Conservation (phyloP, 2,113 vertebrate species). For the Ariopsis seemanni region DNA sequence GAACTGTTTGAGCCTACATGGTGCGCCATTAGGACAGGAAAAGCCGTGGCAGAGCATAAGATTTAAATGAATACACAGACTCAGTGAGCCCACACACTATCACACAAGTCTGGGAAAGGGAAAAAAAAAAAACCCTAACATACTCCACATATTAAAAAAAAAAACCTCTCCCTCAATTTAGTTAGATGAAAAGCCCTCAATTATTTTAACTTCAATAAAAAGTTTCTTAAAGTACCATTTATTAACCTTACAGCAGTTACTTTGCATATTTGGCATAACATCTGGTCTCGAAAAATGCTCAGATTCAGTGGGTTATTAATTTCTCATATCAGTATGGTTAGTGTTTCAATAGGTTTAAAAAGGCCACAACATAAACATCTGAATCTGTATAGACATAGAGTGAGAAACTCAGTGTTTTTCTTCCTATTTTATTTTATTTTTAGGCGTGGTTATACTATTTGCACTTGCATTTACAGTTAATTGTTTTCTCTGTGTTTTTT, state of each 20-base stretch:
- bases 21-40: conserved; percentile 19
- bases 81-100: conserved; percentile 7
- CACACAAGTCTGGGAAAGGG: background rate
- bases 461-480: background rate
- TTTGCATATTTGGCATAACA: background rate
- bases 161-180: background rate
- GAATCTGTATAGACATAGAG: background rate
- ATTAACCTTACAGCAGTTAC: background rate
- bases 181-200: background rate
- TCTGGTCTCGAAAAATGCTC: background rate
- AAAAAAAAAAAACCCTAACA: background rate
- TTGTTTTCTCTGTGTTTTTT: background rate
- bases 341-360: background rate
- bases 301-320: background rate
- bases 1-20: conserved; percentile 28
- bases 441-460: background rate
- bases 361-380: background rate
- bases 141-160: background rate
- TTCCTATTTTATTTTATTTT: background rate
- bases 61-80: conserved; percentile 32
- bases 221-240: background rate
- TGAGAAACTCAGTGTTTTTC: background rate
- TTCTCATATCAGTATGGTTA: background rate
- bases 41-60: conserved; percentile 11
- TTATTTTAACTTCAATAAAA: background rate